Evolutionary conservation across 2,797 vertebrate species (phyloP), one percentile per base, ranked within the genome.

Genomic region (Halcyon leucocephala): DNA sequence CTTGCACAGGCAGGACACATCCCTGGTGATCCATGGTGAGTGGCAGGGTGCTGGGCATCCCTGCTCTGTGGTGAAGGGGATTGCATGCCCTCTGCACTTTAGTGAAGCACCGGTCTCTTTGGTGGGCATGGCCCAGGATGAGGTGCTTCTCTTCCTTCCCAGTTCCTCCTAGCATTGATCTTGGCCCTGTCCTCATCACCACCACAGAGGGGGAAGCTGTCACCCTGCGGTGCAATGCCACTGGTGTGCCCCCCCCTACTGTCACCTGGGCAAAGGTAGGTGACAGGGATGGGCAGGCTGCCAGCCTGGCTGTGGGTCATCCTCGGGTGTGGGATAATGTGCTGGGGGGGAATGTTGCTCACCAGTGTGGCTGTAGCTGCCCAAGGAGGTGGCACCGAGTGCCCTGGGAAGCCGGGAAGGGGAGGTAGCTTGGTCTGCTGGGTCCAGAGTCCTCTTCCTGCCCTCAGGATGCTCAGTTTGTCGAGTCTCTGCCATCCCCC

Each of bases 231-330:
- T 99, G 99, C 79, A 87, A 98, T 14, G 97, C 98, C 93, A 98
- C 88, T 0, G 99, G 99, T 1, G 86, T 98, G 85, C 99, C 99
- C 4, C 89, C 87, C 31, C 99, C 99, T 16, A 85, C 96, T 12
- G 93, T 99, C 64, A 97, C 98, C 96, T 99, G 99, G 99, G 97
- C 98, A 95, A 99, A 99, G 99, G 99, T 99, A 97, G 69, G 96
- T 6, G 84, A 52, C 24, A 22, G 61, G 52, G 41, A 42, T 2
- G 18, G 71, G 19, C 7, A 5, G 51, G 29, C 6, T 48, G 44
- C 22, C 48, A 33, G 28, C 21, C 19, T 1, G 8, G 13, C 57
- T 83, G 12, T 12, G 39, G 33, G 33, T 13, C 52, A 20, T 17
- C 8, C 39, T 69, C 0, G 0, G 16, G 20, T 3, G 26, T 5